A percentile compares a stretch with the other conserved stretches of the same genome.
Evolutionary conservation across 2,888 invertebrate genomes (phyloP).

Genomic region (Frankliniella fusca): DNA sequence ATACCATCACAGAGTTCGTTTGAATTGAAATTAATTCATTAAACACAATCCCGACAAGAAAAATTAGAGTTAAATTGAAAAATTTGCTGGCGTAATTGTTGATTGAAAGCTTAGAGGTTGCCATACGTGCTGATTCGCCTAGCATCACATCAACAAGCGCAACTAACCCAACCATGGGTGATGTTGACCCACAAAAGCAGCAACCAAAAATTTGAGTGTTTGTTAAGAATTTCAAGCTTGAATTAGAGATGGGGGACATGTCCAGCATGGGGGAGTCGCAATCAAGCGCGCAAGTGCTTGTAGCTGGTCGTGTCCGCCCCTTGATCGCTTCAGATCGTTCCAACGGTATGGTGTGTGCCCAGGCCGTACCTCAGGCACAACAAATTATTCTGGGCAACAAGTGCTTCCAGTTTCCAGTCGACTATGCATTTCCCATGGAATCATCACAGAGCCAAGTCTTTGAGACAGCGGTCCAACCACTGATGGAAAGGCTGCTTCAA

Average conservation of each 20-base stretch:
- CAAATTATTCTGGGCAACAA: conserved; percentile 6
- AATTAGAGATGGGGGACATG: background rate
- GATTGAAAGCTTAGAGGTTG: background rate
- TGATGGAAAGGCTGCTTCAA: conserved; percentile 52
- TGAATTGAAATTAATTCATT: no score
- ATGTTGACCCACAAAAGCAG: background rate
- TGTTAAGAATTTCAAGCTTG: background rate
- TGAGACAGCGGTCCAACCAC: background rate
- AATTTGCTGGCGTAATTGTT: no score
- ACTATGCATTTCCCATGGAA: conserved; percentile 11
- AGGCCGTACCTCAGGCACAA: conserved; percentile 18
- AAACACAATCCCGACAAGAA: no score
- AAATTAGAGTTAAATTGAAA: no score
- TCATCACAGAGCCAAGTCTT: background rate
- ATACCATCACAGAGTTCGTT: no score
- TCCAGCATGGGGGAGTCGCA: background rate
- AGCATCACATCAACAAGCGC: background rate
- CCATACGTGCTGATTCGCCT: background rate
- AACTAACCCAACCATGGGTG: background rate
- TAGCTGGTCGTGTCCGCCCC: background rate
- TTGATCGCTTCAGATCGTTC: background rate
- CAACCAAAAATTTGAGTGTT: background rate
- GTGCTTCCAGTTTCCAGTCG: background rate
- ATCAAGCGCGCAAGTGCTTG: background rate
- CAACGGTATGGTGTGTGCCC: background rate